Evolutionary conservation across 1,140 invertebrate genomes (phyloP).

Genomic region (Diachasma alloeum): DNA sequence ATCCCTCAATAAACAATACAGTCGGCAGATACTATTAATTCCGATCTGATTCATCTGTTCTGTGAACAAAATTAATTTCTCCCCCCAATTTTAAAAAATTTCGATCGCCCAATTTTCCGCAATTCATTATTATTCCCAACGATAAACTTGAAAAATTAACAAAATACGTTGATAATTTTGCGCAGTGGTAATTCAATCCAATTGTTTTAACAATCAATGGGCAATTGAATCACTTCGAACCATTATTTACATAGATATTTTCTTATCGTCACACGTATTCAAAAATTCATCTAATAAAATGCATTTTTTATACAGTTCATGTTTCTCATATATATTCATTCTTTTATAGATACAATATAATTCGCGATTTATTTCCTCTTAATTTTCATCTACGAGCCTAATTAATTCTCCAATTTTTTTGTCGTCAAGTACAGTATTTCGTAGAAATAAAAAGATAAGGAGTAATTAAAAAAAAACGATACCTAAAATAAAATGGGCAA

Average conservation of each 20-base stretch:
- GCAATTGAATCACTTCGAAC: conserved; percentile 5
- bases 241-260: not conserved
- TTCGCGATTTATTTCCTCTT: not conserved
- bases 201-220: conserved; percentile 9
- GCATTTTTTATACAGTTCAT: conserved; percentile 50
- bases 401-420: not conserved
- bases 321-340: conserved; percentile 23
- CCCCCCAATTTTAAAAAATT: not conserved
- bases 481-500: conserved; percentile 1
- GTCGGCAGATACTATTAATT: conserved; percentile 2
- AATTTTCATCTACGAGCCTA: not conserved
- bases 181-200: not conserved
- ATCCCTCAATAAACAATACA: conserved; percentile 21
- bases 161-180: not conserved
- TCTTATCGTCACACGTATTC: conserved; percentile 27
- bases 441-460: not conserved
- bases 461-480: not conserved
- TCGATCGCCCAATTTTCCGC: not conserved
- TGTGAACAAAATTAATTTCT: not conserved
- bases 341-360: conserved; percentile 21
- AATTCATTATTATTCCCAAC: not conserved
- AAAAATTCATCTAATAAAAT: conserved; percentile 54
- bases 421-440: not conserved
- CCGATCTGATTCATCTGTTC: not conserved
- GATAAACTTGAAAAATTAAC: conserved; percentile 20